Evolutionary conservation across 2,113 vertebrate genomes (phyloP), one percentile per base, ranked within the genome.

Genomic region (Gallinago media): DNA sequence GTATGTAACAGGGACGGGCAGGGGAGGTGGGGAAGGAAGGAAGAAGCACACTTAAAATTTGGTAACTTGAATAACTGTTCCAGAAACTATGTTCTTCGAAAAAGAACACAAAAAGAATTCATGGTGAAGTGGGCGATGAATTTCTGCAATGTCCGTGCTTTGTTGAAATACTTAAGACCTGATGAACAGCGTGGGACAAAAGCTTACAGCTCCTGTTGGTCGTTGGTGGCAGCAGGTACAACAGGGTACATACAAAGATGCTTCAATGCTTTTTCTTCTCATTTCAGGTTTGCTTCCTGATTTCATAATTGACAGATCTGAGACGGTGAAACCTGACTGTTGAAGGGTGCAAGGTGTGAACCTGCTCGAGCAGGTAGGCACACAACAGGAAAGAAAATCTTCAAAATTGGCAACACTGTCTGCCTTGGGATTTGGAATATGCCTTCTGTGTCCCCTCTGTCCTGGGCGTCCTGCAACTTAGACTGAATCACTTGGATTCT

Each of bases 261-360:
- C 40, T 86, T 94, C 80, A 93, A 3, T 72, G 36, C 52, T 6
- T 65, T 95, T 94, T 97, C 50, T 71, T 98, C 73, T 98, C 42
- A 13, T 98, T 98, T 27, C 97, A 98, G 98, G 94, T 89, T 95
- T 96, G 80, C 52, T 93, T 97, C 95, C 92, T 95, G 91, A 81
- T 92, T 92, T 96, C 78, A 4, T 97, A 96, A 67, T 32, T 97
- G 84, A 26, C 88, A 59, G 76, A 96, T 72, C 89, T 85, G 88
- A 76, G 67, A 55, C n/a, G 0, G 86, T 97, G 90, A 83, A 55
- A 46, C 59, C 93, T 77, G 90, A 72, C 82, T 85, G 56, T 67
- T 55, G 74, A 85, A 61, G 44, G 52, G 82, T 92, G 58, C 73
- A 73, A 68, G 80, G 94, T 65, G 95, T 36, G 76, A 95, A 65